phyloP scores from a whole-genome alignment of 2,797 vertebrate species.

The Danio jaintianensis region DNA sequence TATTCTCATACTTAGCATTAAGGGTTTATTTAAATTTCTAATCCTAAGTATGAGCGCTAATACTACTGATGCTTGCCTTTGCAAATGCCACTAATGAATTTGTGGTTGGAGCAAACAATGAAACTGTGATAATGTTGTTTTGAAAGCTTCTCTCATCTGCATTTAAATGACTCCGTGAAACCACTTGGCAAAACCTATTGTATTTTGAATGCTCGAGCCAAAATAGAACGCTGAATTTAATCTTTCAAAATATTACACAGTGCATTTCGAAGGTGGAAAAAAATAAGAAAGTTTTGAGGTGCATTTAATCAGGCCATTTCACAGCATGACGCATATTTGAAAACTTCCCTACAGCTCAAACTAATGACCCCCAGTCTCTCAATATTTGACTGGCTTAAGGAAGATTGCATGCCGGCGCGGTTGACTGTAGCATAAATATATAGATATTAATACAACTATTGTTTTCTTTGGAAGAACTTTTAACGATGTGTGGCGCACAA shows the following conservation, averaged over 20 bases:
- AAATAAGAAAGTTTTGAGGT: slow-evolving; percentile 17
- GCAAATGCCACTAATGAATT: slow-evolving; percentile 3
- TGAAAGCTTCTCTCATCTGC: slow-evolving; percentile 24
- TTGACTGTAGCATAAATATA: slow-evolving; percentile 20
- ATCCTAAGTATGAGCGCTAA: neutral
- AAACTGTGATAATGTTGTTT: slow-evolving; percentile 18
- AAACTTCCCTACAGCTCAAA: slow-evolving; percentile 38
- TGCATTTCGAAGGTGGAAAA: slow-evolving; percentile 18
- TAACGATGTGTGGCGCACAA: neutral
- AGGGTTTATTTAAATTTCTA: neutral
- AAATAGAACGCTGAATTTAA: slow-evolving; percentile 10
- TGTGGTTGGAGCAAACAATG: neutral
- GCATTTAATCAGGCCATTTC: slow-evolving; percentile 56
- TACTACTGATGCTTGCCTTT: neutral
- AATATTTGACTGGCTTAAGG: slow-evolving; percentile 45
- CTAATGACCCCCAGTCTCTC: slow-evolving; percentile 38
- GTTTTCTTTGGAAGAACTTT: neutral
- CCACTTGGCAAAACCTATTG: slow-evolving; percentile 6
- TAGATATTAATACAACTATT: slow-evolving; percentile 12
- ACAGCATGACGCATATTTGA: slow-evolving; percentile 51
- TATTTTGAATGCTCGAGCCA: neutral
- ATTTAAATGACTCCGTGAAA: slow-evolving; percentile 23
- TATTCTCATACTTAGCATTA: neutral
- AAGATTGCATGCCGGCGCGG: slow-evolving; percentile 15
- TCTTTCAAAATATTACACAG: slow-evolving; percentile 5